Evolutionary conservation across 2,888 invertebrate genomes (phyloP), one percentile per base, ranked within the genome.

Genomic region (Leucozona laternaria): DNA sequence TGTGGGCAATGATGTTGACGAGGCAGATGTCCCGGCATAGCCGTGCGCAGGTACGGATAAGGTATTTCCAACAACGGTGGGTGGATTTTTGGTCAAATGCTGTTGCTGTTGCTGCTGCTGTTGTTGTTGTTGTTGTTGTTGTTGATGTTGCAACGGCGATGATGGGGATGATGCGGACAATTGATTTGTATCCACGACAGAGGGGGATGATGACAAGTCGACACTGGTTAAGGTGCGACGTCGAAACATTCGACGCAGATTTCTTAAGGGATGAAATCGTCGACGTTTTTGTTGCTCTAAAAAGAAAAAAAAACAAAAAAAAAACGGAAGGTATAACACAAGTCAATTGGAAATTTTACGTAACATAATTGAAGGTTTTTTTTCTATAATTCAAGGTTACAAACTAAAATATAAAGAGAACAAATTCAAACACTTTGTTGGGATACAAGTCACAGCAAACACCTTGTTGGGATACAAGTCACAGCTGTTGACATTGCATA

Each of bases 201-300:
- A 80, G 7, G 76, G 73, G 7, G 82, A 76, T 5, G 82, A 76
- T 4, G 88, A 76, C 68, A 81, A 66, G 50, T 86, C 90, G 8
- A 89, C 90, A 80, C 90, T 91, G 60, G 91, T 92, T 82, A 92
- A 90, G 10, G 93, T 92, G 77, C 93, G 91, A 60, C 92, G 91
- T 1, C 92, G 92, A 88, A 93, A 93, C 80, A 93, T 92, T 50
- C 92, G 92, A 6, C 92, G 91, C 68, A 93, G 89, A 89, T 93
- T 93, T 50, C 92, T 91, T 48, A 93, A 89, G 53, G 93, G 93
- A 90, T 92, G 92, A 88, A 92, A 93, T 79, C 92, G 91, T 60
- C 92, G 91, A 37, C 93, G 90, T 89, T 92, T 92, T 84, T 92
- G 91, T 89, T 91, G 91, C 79, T 92, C 92, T 92, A 72, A 0